phyloP scores from a whole-genome alignment of 92 coral and sea anemone species.

The Zoanthus gigantus region DNA sequence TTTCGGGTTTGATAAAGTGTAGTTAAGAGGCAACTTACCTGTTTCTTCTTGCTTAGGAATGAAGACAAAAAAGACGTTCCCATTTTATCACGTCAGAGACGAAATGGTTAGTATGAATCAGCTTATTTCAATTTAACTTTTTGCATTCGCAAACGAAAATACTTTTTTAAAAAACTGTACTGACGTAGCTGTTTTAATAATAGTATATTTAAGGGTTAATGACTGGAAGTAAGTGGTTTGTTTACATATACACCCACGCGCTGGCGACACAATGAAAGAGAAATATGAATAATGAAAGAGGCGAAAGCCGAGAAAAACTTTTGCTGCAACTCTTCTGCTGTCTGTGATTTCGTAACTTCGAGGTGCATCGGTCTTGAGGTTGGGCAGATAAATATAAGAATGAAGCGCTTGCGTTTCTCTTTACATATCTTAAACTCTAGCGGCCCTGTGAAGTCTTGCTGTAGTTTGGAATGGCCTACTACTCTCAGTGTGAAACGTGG shows the following conservation, averaged over 20 bases:
- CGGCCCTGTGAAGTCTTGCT: conserved; percentile 53
- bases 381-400: conserved; percentile 64
- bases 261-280: too few species aligned
- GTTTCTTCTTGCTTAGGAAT: background rate
- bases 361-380: conserved; percentile 62
- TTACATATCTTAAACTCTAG: conserved; percentile 39
- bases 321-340: conserved; percentile 67
- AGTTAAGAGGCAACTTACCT: too few species aligned
- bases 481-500: conserved; percentile 45
- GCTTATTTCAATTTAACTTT: background rate
- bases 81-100: conserved; percentile 11
- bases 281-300: too few species aligned
- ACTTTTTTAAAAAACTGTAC: too few species aligned
- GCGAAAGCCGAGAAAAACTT: conserved; percentile 4
- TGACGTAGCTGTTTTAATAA: too few species aligned
- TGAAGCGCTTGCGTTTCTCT: conserved; percentile 55
- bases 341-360: conserved; percentile 72
- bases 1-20: too few species aligned
- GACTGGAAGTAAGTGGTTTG: too few species aligned
- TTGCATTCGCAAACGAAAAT: too few species aligned
- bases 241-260: too few species aligned
- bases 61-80: background rate
- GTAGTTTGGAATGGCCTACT: conserved; percentile 29
- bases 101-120: background rate
- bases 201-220: too few species aligned